Evolutionary conservation across 2,888 invertebrate genomes (phyloP), one percentile per base, ranked within the genome.

Genomic region (Sturmia bella): DNA sequence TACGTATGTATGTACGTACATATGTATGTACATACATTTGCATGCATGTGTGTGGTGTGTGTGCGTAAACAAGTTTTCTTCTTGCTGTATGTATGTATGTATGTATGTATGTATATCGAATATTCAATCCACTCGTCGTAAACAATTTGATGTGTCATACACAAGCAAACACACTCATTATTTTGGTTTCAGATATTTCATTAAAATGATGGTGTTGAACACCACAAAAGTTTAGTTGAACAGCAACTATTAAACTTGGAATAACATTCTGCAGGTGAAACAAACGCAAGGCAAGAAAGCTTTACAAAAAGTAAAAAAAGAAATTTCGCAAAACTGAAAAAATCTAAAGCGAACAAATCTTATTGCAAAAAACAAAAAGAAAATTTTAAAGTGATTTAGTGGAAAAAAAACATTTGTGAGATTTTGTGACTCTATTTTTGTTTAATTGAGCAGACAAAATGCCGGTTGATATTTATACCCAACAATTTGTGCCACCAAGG

Each of bases 381-480:
- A 69, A 80, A 75, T 70, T 57, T 74, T 63, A 57, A 56, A 74
- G 56, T 64, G 17, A 37, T 63, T 73, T 66, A 73, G 32, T 43
- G 69, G 57, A 63, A 15, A 9, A 45, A 45, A 64, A 54, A 59
- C 3, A 45, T 17, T 32, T 24, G 39, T 72, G 59, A 41, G 13
- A 77, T 64, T 48, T 68, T 61, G 43, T 27, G n/a, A 32, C n/a
- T n/a, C n/a, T n/a, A 74, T 32, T 61, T 63, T 12, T 39, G 27
- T 63, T 32, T 39, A 54, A 61, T 61, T 43, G 39, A 75, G 24
- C 27, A 13, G 50, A 39, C 57, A 75, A 83, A 75, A 84, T 84
- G 84, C 80, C 84, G 48, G 73, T 79, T 56, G 84, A 84, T 70
- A 84, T 84, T 64, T 84, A 83, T 56, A 84, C 78, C 5, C 84